Evolutionary conservation across 2,888 invertebrate genomes (phyloP).

Genomic region (Nebria brevicollis): DNA sequence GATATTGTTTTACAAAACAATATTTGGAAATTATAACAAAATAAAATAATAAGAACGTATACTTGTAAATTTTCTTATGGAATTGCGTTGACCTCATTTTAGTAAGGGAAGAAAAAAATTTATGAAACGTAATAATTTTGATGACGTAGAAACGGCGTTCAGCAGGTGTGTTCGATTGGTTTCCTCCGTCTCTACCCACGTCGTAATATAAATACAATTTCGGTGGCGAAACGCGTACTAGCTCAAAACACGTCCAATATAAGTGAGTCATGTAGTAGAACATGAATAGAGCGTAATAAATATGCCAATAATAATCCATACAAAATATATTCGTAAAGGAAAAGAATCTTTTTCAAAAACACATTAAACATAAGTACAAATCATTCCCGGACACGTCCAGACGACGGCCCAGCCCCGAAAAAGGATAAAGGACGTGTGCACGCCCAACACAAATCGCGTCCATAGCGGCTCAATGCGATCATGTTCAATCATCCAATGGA

Average conservation of each 20-base stretch:
- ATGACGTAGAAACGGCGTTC: neutral
- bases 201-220: neutral
- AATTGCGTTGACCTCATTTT: neutral
- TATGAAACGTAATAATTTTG: neutral
- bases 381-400: constrained; percentile 41
- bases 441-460: constrained; percentile 7
- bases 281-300: constrained; percentile 36
- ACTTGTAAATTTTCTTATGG: too few species aligned
- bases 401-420: neutral
- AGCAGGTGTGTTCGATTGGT: neutral
- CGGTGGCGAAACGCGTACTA: neutral
- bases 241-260: neutral
- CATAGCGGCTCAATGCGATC: neutral
- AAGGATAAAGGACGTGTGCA: constrained; percentile 31
- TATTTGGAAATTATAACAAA: too few species aligned
- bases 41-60: too few species aligned
- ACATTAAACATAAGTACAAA: constrained; percentile 46
- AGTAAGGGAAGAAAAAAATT: neutral
- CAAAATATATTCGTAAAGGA: constrained; percentile 31
- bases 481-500: constrained; percentile 15
- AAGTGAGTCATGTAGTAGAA: constrained; percentile 17
- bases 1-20: too few species aligned
- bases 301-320: constrained; percentile 45
- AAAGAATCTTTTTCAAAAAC: constrained; percentile 44
- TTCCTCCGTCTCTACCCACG: neutral